Evolutionary conservation across 1,140 invertebrate species (phyloP).

Genomic region (Neotoxoptera formosana): DNA sequence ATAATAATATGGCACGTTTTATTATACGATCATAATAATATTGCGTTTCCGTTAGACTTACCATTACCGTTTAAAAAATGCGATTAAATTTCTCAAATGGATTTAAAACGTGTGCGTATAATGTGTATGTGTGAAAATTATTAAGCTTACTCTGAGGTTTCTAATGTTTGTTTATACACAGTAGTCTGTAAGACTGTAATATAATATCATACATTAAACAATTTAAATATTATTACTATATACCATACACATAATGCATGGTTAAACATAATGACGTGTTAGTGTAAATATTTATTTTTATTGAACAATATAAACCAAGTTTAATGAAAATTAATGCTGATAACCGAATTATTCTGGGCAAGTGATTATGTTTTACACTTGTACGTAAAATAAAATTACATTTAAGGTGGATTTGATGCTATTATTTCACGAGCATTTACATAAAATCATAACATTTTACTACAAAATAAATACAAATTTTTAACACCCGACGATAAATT

Average conservation of each 20-base stretch:
- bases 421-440: background rate
- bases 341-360: background rate
- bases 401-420: background rate
- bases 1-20: background rate
- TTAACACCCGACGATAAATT: background rate
- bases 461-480: background rate
- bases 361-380: background rate
- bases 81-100: background rate
- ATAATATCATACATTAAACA: background rate
- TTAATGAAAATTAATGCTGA: background rate
- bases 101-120: background rate
- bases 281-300: constrained; percentile 9
- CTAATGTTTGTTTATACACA: background rate
- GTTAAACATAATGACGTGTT: background rate
- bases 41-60: background rate
- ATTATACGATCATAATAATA: background rate
- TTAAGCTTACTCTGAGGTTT: background rate
- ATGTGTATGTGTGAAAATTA: background rate
- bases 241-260: background rate
- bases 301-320: background rate
- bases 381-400: background rate
- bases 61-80: background rate
- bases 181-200: background rate
- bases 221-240: background rate
- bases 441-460: background rate